These are phyloP conservation scores for Sphecodes monilicornis DNA, from an alignment of 2,888 invertebrate genomes.

Conservation along the genomic window DNA sequence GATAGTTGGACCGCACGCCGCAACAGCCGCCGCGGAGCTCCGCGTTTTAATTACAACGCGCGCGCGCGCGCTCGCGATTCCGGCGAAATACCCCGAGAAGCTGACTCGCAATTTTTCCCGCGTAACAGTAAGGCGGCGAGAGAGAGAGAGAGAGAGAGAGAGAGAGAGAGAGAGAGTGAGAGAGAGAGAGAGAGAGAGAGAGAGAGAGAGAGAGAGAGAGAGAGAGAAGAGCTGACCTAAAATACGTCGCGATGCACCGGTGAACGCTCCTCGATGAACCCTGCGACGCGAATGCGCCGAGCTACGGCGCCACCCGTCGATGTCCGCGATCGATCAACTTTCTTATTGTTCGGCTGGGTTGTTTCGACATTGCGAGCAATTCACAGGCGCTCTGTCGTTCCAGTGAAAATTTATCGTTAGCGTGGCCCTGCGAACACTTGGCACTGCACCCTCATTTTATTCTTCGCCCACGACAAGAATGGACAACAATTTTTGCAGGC, in stretches of 20 bases:
- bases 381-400: not conserved
- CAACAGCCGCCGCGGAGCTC: not conserved
- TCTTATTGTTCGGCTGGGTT: not conserved
- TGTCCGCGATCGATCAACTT: not conserved
- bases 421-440: not conserved
- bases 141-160: not conserved
- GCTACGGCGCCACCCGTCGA: constrained; percentile 11
- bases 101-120: constrained; percentile 33
- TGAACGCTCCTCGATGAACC: constrained; percentile 48
- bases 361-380: no score
- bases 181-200: not conserved
- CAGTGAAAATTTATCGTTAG: not conserved
- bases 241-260: constrained; percentile 36
- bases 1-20: constrained; percentile 18
- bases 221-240: constrained; percentile 33
- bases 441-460: not conserved
- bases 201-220: not conserved
- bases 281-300: constrained; percentile 39
- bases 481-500: no score
- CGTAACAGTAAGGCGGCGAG: constrained; percentile 19
- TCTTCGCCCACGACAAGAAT: not conserved
- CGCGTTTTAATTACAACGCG: constrained; percentile 42
- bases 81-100: constrained; percentile 37
- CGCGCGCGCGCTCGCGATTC: constrained; percentile 24
- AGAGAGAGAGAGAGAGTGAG: not conserved